A percentile compares a stretch with the other conserved stretches of the same genome.
Evolutionary conservation across 1,140 invertebrate species (phyloP).

Genomic region (Aculops lycopersici): DNA sequence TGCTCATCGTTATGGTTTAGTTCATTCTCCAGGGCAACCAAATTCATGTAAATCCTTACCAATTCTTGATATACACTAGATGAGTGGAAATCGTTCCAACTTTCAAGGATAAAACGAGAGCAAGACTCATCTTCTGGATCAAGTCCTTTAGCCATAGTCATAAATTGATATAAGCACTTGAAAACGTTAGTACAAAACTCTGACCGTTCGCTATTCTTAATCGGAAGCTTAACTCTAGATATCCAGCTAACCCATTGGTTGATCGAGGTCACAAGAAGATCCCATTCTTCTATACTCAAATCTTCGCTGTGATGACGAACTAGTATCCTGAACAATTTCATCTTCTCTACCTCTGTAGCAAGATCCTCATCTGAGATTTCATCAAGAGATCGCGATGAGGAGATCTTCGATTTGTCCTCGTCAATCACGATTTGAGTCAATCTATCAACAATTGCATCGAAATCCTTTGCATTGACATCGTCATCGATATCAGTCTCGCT

Average conservation of each 20-base stretch:
- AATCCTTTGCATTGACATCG: no score
- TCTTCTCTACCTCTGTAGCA: no score
- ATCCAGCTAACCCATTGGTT: background rate
- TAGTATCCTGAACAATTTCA: background rate
- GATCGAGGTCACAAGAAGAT: background rate
- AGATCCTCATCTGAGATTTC: no score
- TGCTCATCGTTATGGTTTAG: background rate
- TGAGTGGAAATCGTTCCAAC: conserved; percentile 1
- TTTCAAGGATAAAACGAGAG: conserved; percentile 4
- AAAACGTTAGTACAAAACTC: background rate
- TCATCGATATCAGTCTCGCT: no score
- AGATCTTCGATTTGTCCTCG: no score
- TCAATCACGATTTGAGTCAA: no score
- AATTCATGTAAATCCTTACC: no score
- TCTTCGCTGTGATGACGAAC: background rate
- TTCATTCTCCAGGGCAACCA: background rate
- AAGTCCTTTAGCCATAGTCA: background rate
- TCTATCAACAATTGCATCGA: no score
- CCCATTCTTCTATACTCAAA: background rate
- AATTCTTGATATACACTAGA: background rate
- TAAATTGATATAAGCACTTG: background rate
- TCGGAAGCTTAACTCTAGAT: background rate
- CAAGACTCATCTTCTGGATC: background rate
- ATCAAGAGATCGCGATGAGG: no score
- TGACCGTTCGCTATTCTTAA: no score